Evolutionary conservation across 1,140 invertebrate species (phyloP), one percentile per base, ranked within the genome.

Genomic region (Dryas iulia): DNA sequence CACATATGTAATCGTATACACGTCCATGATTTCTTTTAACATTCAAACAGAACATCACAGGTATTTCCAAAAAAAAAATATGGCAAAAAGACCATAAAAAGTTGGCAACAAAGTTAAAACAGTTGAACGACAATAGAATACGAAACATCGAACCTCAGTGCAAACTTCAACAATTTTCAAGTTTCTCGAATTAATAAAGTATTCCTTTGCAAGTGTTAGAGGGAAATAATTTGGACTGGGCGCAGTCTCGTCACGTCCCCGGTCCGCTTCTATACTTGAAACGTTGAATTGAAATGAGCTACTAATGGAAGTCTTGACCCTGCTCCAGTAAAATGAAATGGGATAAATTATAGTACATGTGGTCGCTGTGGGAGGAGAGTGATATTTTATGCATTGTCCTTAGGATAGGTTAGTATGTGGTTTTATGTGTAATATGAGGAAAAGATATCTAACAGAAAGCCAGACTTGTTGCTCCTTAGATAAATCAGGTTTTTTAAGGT

Each of bases 281-380:
- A 47, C 39, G 39, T 47, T 47, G 39, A 47, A 47, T 47, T 47
- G 39, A 60, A 60, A 60, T 47, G 59, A 39, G 23, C 59, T 39
- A 39, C 39, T 60, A 60, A 47, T 25, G 25, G 59, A 33, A 39
- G 23, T 26, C 59, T 60, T 47, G 59, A 60, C 59, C 59, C 59
- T 60, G 31, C 59, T 30, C 33, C 24, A 47, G 39, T 59, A 59
- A 59, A 59, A 35, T 60, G 39, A 47, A 60, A 60, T 25, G 59
- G 39, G 59, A 26, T 60, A 26, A 60, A 26, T 60, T 47, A 47
- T 47, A n/a, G n/a, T n/a, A 47, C 21, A 47, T 47, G 18, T 18
- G 14, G 14, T 47, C n/a, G 39, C n/a, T 47, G n/a, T 21, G 2
- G 14, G 39, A 18, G 2, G 26, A 28, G 21, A 47, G 8, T 47